A percentile compares a stretch with the other conserved stretches of the same genome.
phyloP scores from a whole-genome alignment of 1,140 invertebrate species.

The Leucophenga varia region DNA sequence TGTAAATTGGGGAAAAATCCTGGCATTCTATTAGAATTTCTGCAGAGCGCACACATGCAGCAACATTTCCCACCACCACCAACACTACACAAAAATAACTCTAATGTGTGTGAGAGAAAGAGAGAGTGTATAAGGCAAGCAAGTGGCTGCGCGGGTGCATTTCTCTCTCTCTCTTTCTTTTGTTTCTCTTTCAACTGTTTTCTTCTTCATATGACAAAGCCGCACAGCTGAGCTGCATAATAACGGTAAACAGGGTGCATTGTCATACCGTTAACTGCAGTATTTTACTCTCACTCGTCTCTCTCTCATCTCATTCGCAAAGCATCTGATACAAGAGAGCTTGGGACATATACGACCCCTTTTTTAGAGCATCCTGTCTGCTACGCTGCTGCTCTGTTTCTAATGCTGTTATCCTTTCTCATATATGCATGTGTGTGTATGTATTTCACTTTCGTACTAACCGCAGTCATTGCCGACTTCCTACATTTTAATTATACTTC shows the following conservation, averaged over 20 bases:
- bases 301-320: no score
- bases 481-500: slow-evolving; percentile 34
- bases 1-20: slow-evolving; percentile 50
- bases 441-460: slow-evolving; percentile 32
- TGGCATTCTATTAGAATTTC: slow-evolving; percentile 12
- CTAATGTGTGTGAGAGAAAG: background rate
- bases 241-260: no score
- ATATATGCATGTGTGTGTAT: no score
- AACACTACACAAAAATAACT: slow-evolving; percentile 6
- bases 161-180: slow-evolving; percentile 2
- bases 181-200: no score
- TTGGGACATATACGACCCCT: no score
- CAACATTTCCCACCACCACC: slow-evolving; percentile 42
- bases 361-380: no score
- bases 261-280: no score
- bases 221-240: background rate
- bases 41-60: slow-evolving; percentile 11
- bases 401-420: no score
- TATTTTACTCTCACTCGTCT: no score
- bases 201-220: no score
- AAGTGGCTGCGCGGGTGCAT: background rate
- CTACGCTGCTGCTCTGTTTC: no score
- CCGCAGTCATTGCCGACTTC: slow-evolving; percentile 46
- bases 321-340: no score
- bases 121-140: slow-evolving; percentile 4